A percentile compares a stretch with the other conserved stretches of the same genome.
phyloP scores from a whole-genome alignment of 2,797 vertebrate species.

The Sebastes alutus region DNA sequence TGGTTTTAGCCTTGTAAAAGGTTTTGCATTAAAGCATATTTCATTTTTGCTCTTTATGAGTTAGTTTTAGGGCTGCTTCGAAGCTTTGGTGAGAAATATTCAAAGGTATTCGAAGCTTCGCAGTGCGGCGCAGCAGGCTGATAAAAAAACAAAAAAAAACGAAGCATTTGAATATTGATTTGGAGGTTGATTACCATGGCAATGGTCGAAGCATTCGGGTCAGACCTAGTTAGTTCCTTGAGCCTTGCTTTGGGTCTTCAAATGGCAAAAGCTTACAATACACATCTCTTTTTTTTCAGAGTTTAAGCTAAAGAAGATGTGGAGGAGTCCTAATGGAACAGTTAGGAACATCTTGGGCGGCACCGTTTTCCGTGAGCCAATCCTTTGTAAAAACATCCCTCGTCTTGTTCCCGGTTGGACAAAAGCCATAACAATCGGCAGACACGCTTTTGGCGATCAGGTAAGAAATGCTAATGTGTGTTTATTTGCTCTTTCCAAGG shows the following conservation, averaged over 20 bases:
- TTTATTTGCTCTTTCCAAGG: neutral
- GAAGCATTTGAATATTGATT: neutral
- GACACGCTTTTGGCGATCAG: slow-evolving; percentile 96
- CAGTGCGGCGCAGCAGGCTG: neutral
- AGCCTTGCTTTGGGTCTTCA: neutral
- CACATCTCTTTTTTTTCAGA: slow-evolving; percentile 72
- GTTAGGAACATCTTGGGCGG: slow-evolving; percentile 97
- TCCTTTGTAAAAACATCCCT: slow-evolving; percentile 96
- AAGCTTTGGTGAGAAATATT: too few relatives aligned
- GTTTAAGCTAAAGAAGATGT: slow-evolving; percentile 98
- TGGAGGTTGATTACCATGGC: neutral
- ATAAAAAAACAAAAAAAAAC: too few relatives aligned
- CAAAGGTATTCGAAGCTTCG: neutral
- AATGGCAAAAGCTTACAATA: neutral
- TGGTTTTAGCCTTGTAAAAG: neutral
- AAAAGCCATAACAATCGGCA: slow-evolving; percentile 93
- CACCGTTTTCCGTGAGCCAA: slow-evolving; percentile 97
- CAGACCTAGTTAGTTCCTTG: neutral
- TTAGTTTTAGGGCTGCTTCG: neutral
- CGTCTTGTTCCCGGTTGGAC: slow-evolving; percentile 95
- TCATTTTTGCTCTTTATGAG: neutral
- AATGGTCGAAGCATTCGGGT: neutral
- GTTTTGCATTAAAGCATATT: neutral
- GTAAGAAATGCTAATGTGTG: slow-evolving; percentile 61
- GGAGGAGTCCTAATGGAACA: slow-evolving; percentile 97